Conservation (phyloP, 2,888 invertebrate species). For the Exocentrus adspersus region DNA sequence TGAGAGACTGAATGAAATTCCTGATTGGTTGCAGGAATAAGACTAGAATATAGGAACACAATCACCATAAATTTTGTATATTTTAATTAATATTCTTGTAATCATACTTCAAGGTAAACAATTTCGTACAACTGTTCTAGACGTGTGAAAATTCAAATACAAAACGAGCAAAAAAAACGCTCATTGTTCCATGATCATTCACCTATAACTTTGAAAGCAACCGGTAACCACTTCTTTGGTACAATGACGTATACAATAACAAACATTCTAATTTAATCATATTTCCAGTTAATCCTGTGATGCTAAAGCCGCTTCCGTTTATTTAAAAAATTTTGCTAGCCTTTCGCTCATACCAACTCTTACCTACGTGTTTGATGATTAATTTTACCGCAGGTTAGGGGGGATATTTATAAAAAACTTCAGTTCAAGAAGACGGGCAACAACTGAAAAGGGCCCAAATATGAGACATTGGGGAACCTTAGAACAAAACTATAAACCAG, state of each 20-base stretch:
- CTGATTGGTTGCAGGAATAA: too few species aligned
- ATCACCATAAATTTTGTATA: too few species aligned
- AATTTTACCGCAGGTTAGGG: not conserved
- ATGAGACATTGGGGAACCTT: not conserved
- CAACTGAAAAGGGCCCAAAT: not conserved
- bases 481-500: too few species aligned
- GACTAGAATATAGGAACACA: too few species aligned
- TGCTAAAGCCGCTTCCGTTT: not conserved
- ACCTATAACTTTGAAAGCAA: not conserved
- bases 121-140: not conserved
- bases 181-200: not conserved
- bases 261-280: not conserved
- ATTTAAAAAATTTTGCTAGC: not conserved
- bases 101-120: not conserved
- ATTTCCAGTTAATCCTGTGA: not conserved
- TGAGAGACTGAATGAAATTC: too few species aligned
- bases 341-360: too few species aligned
- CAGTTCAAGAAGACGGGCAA: too few species aligned
- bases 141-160: not conserved
- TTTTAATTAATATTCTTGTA: too few species aligned
- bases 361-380: not conserved
- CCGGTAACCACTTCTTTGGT: not conserved
- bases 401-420: too few species aligned
- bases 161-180: not conserved
- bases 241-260: not conserved